Percentiles rank a stretch among this genome's conserved stretches.
phyloP scores from a whole-genome alignment of 2,888 invertebrate species.

The Phragmatobia fuliginosa region DNA sequence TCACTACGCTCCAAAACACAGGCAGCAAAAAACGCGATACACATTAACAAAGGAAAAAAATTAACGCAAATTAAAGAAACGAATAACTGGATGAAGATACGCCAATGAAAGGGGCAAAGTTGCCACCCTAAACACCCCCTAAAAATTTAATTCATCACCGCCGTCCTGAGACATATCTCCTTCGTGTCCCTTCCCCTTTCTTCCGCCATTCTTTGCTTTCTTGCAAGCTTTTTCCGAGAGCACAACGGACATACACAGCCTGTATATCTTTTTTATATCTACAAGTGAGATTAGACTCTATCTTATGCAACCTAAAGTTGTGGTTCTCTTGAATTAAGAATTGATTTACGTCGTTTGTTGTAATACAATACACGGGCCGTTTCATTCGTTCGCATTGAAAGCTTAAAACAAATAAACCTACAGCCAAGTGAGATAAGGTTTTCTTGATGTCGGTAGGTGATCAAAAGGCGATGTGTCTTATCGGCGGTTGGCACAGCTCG shows the following conservation, averaged over 20 bases:
- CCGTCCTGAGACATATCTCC: constrained; percentile 83
- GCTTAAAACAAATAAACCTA: constrained; percentile 85
- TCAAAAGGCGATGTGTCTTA: constrained; percentile 72
- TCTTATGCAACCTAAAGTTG: fast-evolving
- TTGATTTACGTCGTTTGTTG: constrained; percentile 54
- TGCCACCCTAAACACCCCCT: constrained; percentile 78
- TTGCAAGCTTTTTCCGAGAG: constrained; percentile 83
- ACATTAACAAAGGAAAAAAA: constrained; percentile 62
- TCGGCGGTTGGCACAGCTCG: constrained; percentile 47
- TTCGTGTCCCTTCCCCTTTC: constrained; percentile 82
- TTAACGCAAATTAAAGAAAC: constrained; percentile 82
- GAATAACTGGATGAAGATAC: constrained; percentile 79
- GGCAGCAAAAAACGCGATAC: constrained; percentile 43
- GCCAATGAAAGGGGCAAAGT: constrained; percentile 78
- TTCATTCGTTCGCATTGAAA: constrained; percentile 83
- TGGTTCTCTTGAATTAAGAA: constrained; percentile 22
- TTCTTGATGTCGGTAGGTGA: constrained; percentile 73
- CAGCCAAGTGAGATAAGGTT: constrained; percentile 76
- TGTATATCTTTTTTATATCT: constrained; percentile 56
- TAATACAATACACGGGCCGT: constrained; percentile 73
- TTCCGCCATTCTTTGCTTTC: constrained; percentile 85
- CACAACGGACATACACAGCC: constrained; percentile 64
- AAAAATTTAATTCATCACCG: constrained; percentile 87
- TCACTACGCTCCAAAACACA: constrained; percentile 11
- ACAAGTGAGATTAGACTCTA: constrained; percentile 49